Base-by-base conservation (phyloP, 2,113 vertebrate species). In the Indicator indicator region DNA sequence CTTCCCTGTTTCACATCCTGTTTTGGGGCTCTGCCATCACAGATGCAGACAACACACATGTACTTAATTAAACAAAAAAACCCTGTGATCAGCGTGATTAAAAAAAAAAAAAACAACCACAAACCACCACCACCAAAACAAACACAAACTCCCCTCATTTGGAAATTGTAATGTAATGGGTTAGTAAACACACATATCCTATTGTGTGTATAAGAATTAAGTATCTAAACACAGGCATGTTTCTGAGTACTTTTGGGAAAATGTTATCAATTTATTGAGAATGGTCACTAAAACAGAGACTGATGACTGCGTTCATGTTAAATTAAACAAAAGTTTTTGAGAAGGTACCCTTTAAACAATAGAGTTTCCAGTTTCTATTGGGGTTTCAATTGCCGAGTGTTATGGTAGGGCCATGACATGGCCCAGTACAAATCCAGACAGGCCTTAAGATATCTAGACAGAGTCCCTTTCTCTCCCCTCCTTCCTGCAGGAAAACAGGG, bases 1-100 rank as follows among this genome's bases (percentile, higher is more conserved):
- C 75, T 95, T 97, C 81, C 71, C 18, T 83, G 14, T 89, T 92
- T 96, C 74, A 65, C 77, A 92, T 92, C 60, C 86, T 59, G 10
- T 82, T 84, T 85, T 86, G 78, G n/a, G 55, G 27, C 40, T 94
- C 68, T 92, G 72, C 76, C 56, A 50, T 86, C 76, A 63, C 86
- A 95, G 69, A 74, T 77, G 48, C 54, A 91, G 83, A 86, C 27
- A 83, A 36, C 30, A 90, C 9, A 38, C 44, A 48, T 48, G n/a
- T 71, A 83, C 28, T 86, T 28, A 62, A 27, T 90, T 88, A 80
- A 94, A 46, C 15, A 54, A 75, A 90, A 90, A 73, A 85, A 63
- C 26, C 48, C 55, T 89, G 28, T n/a, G 72, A 91, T 62, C 76
- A 69, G 28, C 26, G n/a, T 64, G 63, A 59, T 71, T 69, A 20